Conservation (phyloP, 1,140 invertebrate species). For the Saxidomus purpurata region DNA sequence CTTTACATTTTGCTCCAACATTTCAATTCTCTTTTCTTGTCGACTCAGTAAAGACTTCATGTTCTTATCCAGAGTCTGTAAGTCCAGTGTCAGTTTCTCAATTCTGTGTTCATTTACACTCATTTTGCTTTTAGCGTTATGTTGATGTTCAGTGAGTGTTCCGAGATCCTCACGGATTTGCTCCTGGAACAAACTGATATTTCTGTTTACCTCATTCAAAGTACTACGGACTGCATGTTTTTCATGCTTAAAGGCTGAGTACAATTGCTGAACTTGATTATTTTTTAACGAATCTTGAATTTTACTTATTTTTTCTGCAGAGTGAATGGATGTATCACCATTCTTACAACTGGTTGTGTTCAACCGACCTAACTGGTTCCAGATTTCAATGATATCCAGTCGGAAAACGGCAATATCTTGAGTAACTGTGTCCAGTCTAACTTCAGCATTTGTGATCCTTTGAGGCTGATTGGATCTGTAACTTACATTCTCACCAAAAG, state of each 20-base stretch:
- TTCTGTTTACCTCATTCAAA: not conserved
- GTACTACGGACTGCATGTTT: not conserved
- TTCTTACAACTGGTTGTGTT: not conserved
- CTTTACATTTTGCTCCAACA: not conserved
- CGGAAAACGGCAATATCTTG: not conserved
- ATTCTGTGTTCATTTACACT: not conserved
- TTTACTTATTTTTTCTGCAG: not conserved
- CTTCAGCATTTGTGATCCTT: conserved; percentile 1
- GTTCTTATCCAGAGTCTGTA: not conserved
- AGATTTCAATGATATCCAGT: not conserved
- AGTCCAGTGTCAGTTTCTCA: not conserved
- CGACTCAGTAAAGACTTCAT: not conserved
- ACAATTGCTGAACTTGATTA: not conserved
- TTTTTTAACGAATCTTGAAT: not conserved
- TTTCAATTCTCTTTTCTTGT: not conserved
- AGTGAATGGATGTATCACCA: not conserved
- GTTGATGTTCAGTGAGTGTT: not conserved
- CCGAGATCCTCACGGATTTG: not conserved
- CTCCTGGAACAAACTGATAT: not conserved
- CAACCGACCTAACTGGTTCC: not conserved
- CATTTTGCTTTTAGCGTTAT: not conserved
- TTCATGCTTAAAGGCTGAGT: not conserved
- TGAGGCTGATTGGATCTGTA: not conserved
- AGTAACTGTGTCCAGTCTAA: not conserved
- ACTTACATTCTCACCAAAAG: not conserved